Conservation (phyloP, 2,113 vertebrate genomes). For the Tricholaema leucomelas region DNA sequence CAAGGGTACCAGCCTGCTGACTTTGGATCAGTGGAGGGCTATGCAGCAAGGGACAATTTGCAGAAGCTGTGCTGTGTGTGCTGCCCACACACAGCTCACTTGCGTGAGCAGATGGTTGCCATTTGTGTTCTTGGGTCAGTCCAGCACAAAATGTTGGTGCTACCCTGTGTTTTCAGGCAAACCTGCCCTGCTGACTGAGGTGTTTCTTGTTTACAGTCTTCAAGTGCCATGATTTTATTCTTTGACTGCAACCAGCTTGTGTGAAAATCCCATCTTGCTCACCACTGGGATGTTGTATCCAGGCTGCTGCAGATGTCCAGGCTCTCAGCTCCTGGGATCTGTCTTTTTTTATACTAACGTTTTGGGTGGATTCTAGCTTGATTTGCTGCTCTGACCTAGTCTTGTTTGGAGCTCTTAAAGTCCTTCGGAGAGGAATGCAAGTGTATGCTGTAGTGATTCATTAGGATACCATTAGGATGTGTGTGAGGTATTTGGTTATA, state of each 20-base stretch:
- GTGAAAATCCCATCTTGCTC: not conserved
- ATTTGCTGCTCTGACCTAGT: not conserved
- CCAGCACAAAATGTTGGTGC: not conserved
- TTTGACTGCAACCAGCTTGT: not conserved
- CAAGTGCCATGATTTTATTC: not conserved
- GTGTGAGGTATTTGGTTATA: not conserved
- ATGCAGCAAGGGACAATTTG: not conserved
- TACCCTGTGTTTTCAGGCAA: not conserved
- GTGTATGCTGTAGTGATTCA: not conserved
- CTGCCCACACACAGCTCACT: too few relatives aligned
- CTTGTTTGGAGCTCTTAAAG: not conserved
- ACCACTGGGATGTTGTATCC: fast-evolving
- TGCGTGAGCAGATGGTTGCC: not conserved
- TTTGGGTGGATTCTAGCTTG: not conserved
- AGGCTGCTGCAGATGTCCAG: not conserved
- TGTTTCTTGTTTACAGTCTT: not conserved
- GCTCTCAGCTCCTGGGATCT: not conserved
- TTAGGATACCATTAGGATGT: not conserved
- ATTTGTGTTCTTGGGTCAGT: not conserved
- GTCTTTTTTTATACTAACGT: not conserved
- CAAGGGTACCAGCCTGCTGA: not conserved
- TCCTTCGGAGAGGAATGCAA: not conserved
- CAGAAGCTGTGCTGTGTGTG: not conserved
- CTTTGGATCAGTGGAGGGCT: fast-evolving
- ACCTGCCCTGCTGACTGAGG: not conserved